phyloP scores from a whole-genome alignment of 2,797 vertebrate genomes.

The Sphenopsis melanotis region DNA sequence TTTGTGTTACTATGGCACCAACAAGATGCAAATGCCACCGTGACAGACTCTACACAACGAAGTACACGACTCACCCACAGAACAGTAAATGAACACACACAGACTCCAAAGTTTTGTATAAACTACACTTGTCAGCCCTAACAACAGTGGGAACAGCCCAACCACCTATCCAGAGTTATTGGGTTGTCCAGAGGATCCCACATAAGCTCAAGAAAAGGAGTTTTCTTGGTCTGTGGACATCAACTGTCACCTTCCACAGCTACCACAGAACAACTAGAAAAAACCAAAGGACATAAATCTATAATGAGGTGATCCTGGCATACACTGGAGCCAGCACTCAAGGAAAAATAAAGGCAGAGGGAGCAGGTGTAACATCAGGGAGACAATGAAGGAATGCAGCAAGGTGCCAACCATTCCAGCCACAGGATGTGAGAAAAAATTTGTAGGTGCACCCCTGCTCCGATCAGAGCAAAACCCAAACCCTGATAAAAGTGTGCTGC shows the following conservation, averaged over 20 bases:
- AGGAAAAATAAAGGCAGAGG: not conserved
- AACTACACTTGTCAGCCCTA: not conserved
- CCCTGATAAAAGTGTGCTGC: not conserved
- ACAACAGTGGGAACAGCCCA: not conserved
- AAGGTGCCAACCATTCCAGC: not conserved
- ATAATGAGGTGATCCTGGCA: not conserved
- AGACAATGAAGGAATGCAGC: not conserved
- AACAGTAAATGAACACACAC: not conserved
- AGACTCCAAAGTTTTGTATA: not conserved
- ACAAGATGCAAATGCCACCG: not conserved
- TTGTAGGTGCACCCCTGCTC: not conserved
- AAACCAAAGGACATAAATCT: not conserved
- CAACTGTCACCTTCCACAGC: not conserved
- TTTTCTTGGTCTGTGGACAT: not conserved
- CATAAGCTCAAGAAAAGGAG: not conserved
- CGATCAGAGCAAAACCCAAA: not conserved
- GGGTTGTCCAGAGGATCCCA: not conserved
- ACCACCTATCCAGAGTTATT: not conserved
- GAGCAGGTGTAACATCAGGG: not conserved
- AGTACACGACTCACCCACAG: not conserved
- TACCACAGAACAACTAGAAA: not conserved
- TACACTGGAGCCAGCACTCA: not conserved
- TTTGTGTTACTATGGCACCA: slow-evolving; percentile 12
- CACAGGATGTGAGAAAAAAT: fast-evolving
- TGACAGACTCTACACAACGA: not conserved